These are phyloP conservation scores for Mesembrinibis cayennensis DNA, from an alignment of 2,113 vertebrate genomes.

Conservation along the genomic window DNA sequence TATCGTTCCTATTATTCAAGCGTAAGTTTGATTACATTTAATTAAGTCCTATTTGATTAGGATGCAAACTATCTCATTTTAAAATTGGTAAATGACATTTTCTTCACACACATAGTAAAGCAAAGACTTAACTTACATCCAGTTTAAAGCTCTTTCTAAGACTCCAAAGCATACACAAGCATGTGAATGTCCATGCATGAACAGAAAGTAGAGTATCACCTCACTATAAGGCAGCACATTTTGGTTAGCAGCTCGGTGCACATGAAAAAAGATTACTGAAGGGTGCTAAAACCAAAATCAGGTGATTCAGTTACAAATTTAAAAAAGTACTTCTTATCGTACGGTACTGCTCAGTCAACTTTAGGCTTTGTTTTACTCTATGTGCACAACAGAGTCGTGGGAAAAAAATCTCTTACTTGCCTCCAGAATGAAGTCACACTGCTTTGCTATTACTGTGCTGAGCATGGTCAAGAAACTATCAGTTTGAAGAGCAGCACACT, in stretches of 20 bases:
- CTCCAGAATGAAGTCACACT: not conserved
- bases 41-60: not conserved
- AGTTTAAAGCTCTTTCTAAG: not conserved
- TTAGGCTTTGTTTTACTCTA: not conserved
- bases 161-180: not conserved
- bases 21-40: not conserved
- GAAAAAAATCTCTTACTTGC: not conserved
- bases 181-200: not conserved
- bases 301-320: not conserved
- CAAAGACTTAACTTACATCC: not conserved
- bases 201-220: not conserved
- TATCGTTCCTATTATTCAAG: not conserved
- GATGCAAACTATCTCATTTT: not conserved
- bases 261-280: not conserved
- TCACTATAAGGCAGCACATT: not conserved
- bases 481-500: not conserved
- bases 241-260: not conserved
- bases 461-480: not conserved
- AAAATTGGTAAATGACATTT: not conserved
- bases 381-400: not conserved
- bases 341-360: not conserved
- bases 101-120: not conserved
- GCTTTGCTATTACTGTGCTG: not conserved
- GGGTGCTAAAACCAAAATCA: not conserved
- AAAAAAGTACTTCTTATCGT: not conserved